Base-by-base conservation (phyloP, 2,113 vertebrate species). In the Halichoerus grypus region DNA sequence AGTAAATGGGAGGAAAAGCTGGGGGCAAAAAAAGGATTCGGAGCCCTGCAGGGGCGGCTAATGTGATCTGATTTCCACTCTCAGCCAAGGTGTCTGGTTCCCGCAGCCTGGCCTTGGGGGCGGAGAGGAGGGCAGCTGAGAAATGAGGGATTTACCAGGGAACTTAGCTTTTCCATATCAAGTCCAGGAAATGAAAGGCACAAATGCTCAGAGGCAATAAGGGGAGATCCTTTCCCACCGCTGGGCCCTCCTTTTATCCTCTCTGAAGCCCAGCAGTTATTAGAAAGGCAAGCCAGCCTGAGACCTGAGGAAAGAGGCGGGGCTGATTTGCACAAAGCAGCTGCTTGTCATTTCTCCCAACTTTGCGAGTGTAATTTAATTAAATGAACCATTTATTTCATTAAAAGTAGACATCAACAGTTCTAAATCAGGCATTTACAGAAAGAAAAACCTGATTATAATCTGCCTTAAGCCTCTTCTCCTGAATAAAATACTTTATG, bases 141-240 rank as follows among this genome's bases (percentile, higher is more conserved):
- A 46, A 51, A 65, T 21, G 63, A 81, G 79, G 65, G 21, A 51
- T 90, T 87, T 87, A 71, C 94, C 46, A 1, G 42, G 63, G 55
- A 36, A 31, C 74, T 90, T 46, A 1, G 28, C 94, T 84, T 95
- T 87, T 86, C 81, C 53, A 13, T 19, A 39, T 79, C 95, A 49
- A 39, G 53, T 63, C 88, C 85, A 94, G 95, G 91, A 95, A 96
- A 97, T 95, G n/a, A 97, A 92, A 96, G 90, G 53, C 94, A 83
- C 92, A 53, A 24, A 87, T 51, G 69, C 91, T 77, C 46, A 28
- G 84, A 88, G 67, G 93, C 88, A 94, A 33, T 36, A 63, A 63
- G 67, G 93, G 31, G 65, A 91, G 76, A 72, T 12, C n/a, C 19
- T 46, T 79, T 39, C 71, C 67, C 31, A 49, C 12, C 80, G 74